These are phyloP conservation scores for Polypterus senegalus DNA, from an alignment of 2,113 vertebrate genomes.

Conservation along the genomic window DNA sequence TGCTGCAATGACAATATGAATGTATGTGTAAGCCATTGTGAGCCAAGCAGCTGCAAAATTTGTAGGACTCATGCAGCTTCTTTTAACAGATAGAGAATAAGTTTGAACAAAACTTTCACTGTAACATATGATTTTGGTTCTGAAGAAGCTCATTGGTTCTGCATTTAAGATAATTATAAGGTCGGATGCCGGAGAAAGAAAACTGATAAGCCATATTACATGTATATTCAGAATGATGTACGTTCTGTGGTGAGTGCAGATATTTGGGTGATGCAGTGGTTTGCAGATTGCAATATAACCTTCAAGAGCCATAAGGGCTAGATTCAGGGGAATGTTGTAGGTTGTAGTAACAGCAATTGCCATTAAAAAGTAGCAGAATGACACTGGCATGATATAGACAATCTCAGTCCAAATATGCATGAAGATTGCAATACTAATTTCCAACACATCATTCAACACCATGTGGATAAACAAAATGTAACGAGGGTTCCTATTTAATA, in stretches of 20 bases:
- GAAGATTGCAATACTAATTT: conserved; percentile 27
- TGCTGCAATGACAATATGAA: conserved; percentile 25
- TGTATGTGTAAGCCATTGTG: conserved; percentile 18
- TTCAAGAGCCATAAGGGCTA: conserved; percentile 40
- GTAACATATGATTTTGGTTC: conserved; percentile 9
- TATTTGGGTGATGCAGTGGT: conserved; percentile 34
- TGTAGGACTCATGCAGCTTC: conserved; percentile 2
- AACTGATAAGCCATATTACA: conserved; percentile 38
- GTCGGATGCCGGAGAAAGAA: conserved; percentile 34
- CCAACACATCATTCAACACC: conserved; percentile 30
- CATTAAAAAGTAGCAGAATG: conserved; percentile 19
- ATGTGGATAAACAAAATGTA: conserved; percentile 38
- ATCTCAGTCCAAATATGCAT: conserved; percentile 46
- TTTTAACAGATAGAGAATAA: conserved; percentile 9
- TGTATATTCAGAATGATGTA: conserved; percentile 26
- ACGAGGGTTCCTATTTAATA: conserved; percentile 25
- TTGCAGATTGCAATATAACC: conserved; percentile 39
- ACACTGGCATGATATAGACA: conserved; percentile 39
- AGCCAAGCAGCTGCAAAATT: conserved; percentile 7
- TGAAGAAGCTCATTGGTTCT: conserved; percentile 10
- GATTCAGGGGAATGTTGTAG: conserved; percentile 28
- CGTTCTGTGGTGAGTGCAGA: conserved; percentile 42
- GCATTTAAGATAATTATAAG: conserved; percentile 18
- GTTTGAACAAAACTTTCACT: background rate
- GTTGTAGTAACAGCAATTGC: conserved; percentile 9